Percentiles rank a stretch among this genome's conserved stretches.
These are phyloP conservation scores for Pseudomyrmex concolor DNA, from an alignment of 1,140 invertebrate genomes.

Conservation along the genomic window DNA sequence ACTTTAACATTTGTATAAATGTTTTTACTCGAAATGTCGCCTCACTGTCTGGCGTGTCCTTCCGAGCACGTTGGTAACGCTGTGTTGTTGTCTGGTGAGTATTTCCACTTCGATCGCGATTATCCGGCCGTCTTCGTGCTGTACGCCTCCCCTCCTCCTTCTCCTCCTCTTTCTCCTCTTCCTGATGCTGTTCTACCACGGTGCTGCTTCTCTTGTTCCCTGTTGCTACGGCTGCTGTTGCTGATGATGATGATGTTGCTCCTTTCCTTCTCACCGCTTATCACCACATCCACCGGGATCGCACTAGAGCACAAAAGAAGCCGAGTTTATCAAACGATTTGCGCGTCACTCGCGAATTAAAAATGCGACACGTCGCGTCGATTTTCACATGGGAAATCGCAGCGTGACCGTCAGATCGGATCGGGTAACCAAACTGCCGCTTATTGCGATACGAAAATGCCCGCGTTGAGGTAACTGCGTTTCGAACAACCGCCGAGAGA, in stretches of 20 bases:
- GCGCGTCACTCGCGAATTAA: background rate
- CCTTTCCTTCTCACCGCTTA: conserved; percentile 60
- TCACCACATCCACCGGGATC: conserved; percentile 68
- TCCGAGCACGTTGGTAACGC: background rate
- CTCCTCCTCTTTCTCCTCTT: conserved; percentile 26
- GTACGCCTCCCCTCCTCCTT: background rate
- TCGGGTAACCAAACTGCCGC: no score
- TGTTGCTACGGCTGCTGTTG: background rate
- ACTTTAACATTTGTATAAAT: no score
- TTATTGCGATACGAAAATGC: conserved; percentile 46
- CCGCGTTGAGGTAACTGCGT: conserved; percentile 49
- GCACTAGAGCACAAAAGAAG: conserved; percentile 63
- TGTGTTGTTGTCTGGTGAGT: background rate
- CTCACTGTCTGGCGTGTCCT: background rate
- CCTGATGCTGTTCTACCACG: conserved; percentile 15
- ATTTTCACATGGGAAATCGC: background rate
- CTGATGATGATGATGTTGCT: no score
- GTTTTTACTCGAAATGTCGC: background rate
- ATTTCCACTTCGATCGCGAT: conserved; percentile 13
- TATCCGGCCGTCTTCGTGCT: conserved; percentile 12
- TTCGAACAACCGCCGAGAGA: conserved; percentile 40
- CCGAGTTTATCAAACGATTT: conserved; percentile 11
- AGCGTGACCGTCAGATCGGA: background rate
- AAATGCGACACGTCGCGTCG: background rate
- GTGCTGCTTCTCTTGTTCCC: conserved; percentile 17